phyloP scores from a whole-genome alignment of 2,113 vertebrate species.

The Notarius lentiginosus region DNA sequence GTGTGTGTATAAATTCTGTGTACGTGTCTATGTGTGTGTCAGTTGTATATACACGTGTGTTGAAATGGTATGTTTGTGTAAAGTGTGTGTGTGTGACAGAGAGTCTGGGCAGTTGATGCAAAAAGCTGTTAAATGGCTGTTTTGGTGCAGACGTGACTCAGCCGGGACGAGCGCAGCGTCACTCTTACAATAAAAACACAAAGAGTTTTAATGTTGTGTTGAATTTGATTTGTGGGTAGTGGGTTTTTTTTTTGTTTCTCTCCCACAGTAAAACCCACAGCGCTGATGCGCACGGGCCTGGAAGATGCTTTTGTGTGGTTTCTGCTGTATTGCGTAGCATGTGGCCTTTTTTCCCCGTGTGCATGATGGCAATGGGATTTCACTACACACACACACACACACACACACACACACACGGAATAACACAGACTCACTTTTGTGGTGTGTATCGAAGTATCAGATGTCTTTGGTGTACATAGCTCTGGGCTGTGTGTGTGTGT shows the following conservation, averaged over 20 bases:
- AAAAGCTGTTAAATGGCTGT: background rate
- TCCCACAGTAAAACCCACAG: background rate
- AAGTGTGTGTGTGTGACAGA: background rate
- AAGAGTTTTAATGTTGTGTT: background rate
- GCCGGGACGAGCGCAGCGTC: background rate
- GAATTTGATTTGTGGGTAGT: background rate
- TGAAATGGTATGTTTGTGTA: background rate
- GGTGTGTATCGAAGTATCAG: slow-evolving; percentile 2
- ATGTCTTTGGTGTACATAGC: background rate
- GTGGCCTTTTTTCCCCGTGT: background rate
- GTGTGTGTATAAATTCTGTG: background rate
- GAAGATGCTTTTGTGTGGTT: background rate
- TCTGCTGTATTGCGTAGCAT: background rate
- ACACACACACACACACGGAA: slow-evolving; percentile 5
- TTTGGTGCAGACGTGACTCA: slow-evolving; percentile 8
- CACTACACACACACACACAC: background rate
- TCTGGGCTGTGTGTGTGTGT: background rate
- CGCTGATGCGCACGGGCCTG: background rate
- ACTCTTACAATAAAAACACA: background rate
- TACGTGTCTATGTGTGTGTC: too few species aligned
- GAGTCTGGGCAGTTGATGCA: background rate
- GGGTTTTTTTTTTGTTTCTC: background rate
- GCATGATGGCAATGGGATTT: background rate
- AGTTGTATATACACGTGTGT: background rate
- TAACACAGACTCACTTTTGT: background rate